phyloP scores from a whole-genome alignment of 1,140 invertebrate genomes.

The Drosophila truncata region DNA sequence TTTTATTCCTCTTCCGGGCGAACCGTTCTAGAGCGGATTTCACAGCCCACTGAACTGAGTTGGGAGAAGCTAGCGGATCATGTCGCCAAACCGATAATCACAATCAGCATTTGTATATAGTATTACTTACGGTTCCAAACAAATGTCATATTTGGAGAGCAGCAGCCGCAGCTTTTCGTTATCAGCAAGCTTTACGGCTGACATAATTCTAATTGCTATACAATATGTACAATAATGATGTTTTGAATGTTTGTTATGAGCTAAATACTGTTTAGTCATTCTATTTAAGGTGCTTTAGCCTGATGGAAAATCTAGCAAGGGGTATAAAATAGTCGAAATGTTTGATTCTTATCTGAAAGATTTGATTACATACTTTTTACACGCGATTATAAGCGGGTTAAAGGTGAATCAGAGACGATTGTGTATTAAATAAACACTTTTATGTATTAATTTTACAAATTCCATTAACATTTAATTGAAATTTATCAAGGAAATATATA shows the following conservation, averaged over 20 bases:
- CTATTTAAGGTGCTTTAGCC: not conserved
- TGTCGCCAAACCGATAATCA: constrained; percentile 32
- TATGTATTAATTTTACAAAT: too few relatives aligned
- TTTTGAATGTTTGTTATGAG: not conserved
- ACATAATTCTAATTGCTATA: not conserved
- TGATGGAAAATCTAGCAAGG: too few relatives aligned
- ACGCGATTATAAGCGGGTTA: constrained; percentile 1
- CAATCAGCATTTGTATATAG: constrained; percentile 35
- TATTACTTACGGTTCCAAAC: constrained; percentile 5
- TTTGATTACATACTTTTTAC: not conserved
- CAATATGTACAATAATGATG: not conserved
- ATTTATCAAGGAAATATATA: too few relatives aligned
- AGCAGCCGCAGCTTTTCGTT: constrained; percentile 33
- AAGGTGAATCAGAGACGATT: not conserved
- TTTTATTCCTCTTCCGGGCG: not conserved
- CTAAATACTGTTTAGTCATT: not conserved
- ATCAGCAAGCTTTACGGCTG: constrained; percentile 24
- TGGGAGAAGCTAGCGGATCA: constrained; percentile 6
- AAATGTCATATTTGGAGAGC: not conserved
- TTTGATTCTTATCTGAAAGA: not conserved
- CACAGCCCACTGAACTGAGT: constrained; percentile 20
- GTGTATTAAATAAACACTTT: too few relatives aligned
- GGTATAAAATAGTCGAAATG: not conserved
- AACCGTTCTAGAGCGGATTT: constrained; percentile 18
- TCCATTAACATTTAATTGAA: too few relatives aligned